Conservation (phyloP, 64 coral and sea anemone genomes). For the Exaiptasia diaphana region DNA sequence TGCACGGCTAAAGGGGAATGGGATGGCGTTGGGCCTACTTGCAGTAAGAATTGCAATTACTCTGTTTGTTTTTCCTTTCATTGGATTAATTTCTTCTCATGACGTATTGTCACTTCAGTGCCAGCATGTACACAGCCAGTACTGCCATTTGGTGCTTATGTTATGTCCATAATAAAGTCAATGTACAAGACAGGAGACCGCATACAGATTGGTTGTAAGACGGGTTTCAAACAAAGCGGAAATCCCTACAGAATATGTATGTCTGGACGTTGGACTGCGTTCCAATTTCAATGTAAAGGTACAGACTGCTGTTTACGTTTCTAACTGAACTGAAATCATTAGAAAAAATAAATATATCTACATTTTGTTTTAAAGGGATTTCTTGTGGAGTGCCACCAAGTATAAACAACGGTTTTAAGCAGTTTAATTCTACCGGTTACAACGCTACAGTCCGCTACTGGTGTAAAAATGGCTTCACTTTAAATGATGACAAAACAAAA, state of each 20-base stretch:
- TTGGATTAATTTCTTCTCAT: no score
- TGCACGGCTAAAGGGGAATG: neutral
- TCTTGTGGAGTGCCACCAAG: neutral
- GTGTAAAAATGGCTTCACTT: constrained; percentile 12
- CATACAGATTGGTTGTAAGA: neutral
- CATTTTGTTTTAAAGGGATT: no score
- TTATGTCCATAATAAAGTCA: neutral
- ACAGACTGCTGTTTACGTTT: no score
- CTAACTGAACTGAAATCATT: no score
- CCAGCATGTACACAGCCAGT: no score
- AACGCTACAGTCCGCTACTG: constrained; percentile 33
- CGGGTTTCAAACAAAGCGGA: neutral
- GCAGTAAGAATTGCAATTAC: neutral
- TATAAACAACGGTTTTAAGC: constrained; percentile 7
- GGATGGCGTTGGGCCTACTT: neutral
- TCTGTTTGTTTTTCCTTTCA: neutral
- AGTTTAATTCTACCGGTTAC: constrained; percentile 15
- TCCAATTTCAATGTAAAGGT: neutral
- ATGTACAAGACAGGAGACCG: neutral
- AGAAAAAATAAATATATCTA: no score
- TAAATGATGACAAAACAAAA: constrained; percentile 7
- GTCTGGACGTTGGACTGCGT: neutral
- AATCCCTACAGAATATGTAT: neutral
- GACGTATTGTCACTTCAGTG: no score
- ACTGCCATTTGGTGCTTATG: neutral